Base-by-base conservation (phyloP, 2,797 vertebrate genomes). In the Phaenicophaeus curvirostris region DNA sequence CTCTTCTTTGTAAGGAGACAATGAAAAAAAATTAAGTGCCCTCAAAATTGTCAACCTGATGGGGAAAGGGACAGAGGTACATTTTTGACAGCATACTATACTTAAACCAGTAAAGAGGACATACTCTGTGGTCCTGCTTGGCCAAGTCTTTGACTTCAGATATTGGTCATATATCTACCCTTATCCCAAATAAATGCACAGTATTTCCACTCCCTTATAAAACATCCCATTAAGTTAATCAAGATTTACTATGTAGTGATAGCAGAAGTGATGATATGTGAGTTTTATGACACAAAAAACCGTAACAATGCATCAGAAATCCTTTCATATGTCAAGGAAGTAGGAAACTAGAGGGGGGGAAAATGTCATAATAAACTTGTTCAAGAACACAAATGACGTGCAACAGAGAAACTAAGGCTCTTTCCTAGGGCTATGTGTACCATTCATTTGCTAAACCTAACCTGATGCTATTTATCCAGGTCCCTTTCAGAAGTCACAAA, bases 131-230 rank as follows among this genome's bases (percentile, higher is more conserved):
- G 30, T 74, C 21, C 37, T 89, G 24, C 11, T 25, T 54, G 39
- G 9, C 61, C 33, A 76, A n/a, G 25, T 9, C 28, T 82, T 74
- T 17, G 2, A 30, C 31, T 73, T 73, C 31, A 53, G 25, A 21
- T 31, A 5, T 12, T 39, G 39, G 39, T 10, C 0, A 0, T 9
- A 18, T 20, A 1, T 21, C 53, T 72, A 50, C 17, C 11, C n/a
- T 68, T 62, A 13, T 25, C 18, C 13, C 33, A 61, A 71, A 85
- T 14, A 50, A 5, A 27, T 1, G 2, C 5, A 20, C 4, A 11
- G 9, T 15, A 59, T 68, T 90, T 94, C 75, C 13, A 24, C 3
- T 74, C 4, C 15, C 9, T 68, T n/a, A 39, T 28, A 42, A 82
- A 81, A 82, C 20, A 77, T 66, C 8, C 25, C 4, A 4, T 39